phyloP scores from a whole-genome alignment of 1,140 invertebrate genomes.

The Drosophila rhopaloa region DNA sequence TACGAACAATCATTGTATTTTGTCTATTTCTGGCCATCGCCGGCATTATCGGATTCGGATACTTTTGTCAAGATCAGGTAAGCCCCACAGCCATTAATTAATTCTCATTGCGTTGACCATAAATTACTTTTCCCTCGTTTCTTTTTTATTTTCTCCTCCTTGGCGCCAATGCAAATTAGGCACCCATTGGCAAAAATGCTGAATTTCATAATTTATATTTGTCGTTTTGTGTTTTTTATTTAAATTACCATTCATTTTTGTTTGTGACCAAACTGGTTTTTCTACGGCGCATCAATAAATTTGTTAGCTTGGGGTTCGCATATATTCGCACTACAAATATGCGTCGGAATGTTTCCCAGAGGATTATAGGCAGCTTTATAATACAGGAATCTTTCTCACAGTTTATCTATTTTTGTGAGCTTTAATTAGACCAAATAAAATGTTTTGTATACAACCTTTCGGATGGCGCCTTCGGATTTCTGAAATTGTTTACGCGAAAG shows the following conservation, averaged over 20 bases:
- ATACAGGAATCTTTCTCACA: constrained; percentile 16
- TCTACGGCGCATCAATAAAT: constrained; percentile 31
- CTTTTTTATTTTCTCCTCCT: constrained; percentile 8
- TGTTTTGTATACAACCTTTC: constrained; percentile 52
- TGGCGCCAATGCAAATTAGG: constrained; percentile 80
- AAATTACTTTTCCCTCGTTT: constrained; percentile 38
- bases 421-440: constrained; percentile 50
- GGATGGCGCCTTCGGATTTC: constrained; percentile 40
- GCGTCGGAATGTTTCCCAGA: constrained; percentile 27
- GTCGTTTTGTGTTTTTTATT: constrained; percentile 61
- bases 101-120: constrained; percentile 42
- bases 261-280: constrained; percentile 45
- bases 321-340: constrained; percentile 21
- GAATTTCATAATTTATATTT: constrained; percentile 70
- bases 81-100: constrained; percentile 48
- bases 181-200: constrained; percentile 36
- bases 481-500: constrained; percentile 42
- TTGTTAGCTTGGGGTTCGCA: constrained; percentile 19
- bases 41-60: constrained; percentile 94
- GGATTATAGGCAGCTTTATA: constrained; percentile 21
- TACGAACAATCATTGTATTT: constrained; percentile 91
- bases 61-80: constrained; percentile 94
- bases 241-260: constrained; percentile 35
- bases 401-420: constrained; percentile 30
- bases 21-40: constrained; percentile 91